phyloP scores from a whole-genome alignment of 2,797 vertebrate genomes.

The Rhabdomys pumilio region DNA sequence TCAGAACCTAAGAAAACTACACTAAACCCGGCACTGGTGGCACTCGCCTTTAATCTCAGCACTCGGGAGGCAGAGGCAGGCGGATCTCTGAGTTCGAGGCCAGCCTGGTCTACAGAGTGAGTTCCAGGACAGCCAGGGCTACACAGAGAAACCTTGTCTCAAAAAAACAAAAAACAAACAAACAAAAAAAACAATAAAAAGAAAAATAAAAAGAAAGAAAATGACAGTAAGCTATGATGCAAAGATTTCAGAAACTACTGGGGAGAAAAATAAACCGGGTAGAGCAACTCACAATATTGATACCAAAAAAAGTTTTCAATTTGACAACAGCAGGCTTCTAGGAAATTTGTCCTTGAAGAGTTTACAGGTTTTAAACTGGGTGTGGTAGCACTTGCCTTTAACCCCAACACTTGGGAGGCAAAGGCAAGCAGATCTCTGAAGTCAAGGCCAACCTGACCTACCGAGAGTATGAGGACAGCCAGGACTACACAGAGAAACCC shows the following conservation, averaged over 20 bases:
- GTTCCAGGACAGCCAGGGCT: no score
- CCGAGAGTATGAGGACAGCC: not conserved
- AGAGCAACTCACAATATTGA: not conserved
- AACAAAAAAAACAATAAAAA: no score
- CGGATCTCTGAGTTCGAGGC: no score
- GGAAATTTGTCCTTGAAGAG: constrained; percentile 8
- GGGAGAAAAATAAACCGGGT: not conserved
- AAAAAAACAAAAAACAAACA: no score
- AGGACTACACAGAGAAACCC: not conserved
- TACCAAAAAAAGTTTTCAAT: not conserved
- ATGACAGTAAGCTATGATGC: not conserved
- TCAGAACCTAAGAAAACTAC: not conserved
- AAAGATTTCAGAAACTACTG: not conserved
- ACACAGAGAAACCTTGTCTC: no score
- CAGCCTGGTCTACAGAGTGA: no score
- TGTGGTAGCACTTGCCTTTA: not conserved
- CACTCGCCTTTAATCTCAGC: no score
- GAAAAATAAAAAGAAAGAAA: no score
- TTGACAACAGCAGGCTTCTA: not conserved
- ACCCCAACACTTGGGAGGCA: not conserved
- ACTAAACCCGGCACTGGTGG: not conserved
- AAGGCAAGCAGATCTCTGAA: not conserved
- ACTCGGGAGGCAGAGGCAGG: no score
- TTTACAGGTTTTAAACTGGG: not conserved
- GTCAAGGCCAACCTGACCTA: not conserved